phyloP scores from a whole-genome alignment of 2,888 invertebrate genomes.

The Tipula unca region DNA sequence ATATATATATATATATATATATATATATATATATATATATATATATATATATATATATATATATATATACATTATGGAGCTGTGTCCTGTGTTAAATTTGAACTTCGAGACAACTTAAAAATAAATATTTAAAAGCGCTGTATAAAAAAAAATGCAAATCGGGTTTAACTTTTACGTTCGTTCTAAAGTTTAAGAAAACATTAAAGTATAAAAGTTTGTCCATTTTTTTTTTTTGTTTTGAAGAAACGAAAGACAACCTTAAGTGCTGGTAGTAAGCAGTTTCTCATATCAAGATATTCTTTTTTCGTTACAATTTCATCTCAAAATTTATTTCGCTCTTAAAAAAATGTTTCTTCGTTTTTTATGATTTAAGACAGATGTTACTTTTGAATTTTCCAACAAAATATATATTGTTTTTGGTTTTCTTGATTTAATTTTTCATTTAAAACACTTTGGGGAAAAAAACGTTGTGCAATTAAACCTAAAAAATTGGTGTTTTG shows the following conservation, averaged over 20 bases:
- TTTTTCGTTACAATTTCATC: neutral
- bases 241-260: neutral
- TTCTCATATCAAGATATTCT: neutral
- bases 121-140: no score
- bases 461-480: no score
- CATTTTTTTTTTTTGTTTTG: neutral
- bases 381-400: neutral
- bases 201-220: neutral
- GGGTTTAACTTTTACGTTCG: neutral
- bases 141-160: neutral
- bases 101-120: no score
- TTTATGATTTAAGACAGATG: neutral
- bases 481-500: no score
- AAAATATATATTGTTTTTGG: neutral
- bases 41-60: no score
- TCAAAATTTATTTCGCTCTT: neutral
- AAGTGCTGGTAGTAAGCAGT: neutral
- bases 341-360: neutral
- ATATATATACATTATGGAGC: no score
- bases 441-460: neutral
- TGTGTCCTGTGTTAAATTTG: no score
- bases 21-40: no score
- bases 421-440: neutral
- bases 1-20: no score
- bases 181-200: neutral